phyloP scores from a whole-genome alignment of 2,797 vertebrate genomes.

The Sarcophilus harrisii region DNA sequence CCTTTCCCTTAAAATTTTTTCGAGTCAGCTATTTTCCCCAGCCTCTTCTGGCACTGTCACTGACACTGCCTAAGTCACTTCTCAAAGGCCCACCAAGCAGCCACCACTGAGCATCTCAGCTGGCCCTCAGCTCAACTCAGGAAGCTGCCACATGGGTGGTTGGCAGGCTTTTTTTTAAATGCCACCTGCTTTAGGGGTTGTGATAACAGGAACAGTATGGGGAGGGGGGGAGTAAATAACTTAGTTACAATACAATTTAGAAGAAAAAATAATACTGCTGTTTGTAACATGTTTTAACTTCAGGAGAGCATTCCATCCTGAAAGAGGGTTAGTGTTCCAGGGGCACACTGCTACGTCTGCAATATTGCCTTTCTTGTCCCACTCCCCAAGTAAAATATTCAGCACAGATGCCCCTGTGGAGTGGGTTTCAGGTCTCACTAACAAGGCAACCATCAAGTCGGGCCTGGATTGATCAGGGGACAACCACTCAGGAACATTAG shows the following conservation, averaged over 20 bases:
- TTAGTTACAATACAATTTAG: constrained; percentile 55
- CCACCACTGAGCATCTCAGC: neutral
- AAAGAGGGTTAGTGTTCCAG: constrained; percentile 24
- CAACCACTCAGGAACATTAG: neutral
- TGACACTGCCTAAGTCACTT: neutral
- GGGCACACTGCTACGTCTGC: constrained; percentile 13
- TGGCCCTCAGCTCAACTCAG: neutral
- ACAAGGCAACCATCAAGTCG: neutral
- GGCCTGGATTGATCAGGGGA: neutral
- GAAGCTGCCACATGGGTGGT: neutral
- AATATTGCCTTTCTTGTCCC: neutral
- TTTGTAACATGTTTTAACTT: constrained; percentile 44
- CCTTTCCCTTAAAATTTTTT: neutral
- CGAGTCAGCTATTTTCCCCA: neutral
- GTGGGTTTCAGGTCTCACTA: neutral
- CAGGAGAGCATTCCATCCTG: neutral
- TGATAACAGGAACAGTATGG: neutral
- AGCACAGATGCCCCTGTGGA: neutral
- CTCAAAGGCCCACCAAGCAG: neutral
- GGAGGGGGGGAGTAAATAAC: constrained; percentile 33
- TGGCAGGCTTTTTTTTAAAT: neutral
- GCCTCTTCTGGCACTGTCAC: neutral
- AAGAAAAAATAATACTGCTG: constrained; percentile 69
- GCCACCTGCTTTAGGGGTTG: neutral
- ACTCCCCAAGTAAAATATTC: neutral